Conservation (phyloP, 2,113 vertebrate species). For the Calypte anna region DNA sequence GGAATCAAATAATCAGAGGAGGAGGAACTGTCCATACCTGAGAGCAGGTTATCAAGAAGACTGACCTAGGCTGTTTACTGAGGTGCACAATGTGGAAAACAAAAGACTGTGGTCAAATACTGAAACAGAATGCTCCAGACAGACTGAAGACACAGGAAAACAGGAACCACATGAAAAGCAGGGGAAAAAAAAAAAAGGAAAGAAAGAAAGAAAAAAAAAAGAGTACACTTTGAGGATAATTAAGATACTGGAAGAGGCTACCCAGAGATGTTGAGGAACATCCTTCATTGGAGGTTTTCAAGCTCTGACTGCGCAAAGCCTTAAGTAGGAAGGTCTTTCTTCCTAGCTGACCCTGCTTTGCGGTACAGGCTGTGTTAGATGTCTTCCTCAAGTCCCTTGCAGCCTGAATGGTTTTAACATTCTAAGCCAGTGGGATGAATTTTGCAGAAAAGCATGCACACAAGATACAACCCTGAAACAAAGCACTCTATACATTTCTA, state of each 20-base stretch:
- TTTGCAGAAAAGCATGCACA: constrained; percentile 26
- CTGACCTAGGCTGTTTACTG: not conserved
- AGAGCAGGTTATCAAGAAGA: not conserved
- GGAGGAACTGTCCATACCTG: not conserved
- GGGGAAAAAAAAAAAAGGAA: no score
- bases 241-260: not conserved
- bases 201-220: not conserved
- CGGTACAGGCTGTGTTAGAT: not conserved
- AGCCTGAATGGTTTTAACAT: not conserved
- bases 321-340: not conserved
- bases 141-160: not conserved
- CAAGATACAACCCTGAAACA: not conserved
- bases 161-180: not conserved
- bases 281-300: not conserved
- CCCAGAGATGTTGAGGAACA: not conserved
- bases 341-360: not conserved
- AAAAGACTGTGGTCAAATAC: not conserved
- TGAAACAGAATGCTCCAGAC: not conserved
- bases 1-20: not conserved
- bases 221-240: not conserved
- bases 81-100: not conserved
- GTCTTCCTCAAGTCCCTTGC: not conserved
- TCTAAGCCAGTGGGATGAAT: not conserved
- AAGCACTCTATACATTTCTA: constrained; percentile 39
- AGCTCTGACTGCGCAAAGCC: not conserved